Conservation (phyloP, 2,113 vertebrate genomes). For the Centrocercus urophasianus region DNA sequence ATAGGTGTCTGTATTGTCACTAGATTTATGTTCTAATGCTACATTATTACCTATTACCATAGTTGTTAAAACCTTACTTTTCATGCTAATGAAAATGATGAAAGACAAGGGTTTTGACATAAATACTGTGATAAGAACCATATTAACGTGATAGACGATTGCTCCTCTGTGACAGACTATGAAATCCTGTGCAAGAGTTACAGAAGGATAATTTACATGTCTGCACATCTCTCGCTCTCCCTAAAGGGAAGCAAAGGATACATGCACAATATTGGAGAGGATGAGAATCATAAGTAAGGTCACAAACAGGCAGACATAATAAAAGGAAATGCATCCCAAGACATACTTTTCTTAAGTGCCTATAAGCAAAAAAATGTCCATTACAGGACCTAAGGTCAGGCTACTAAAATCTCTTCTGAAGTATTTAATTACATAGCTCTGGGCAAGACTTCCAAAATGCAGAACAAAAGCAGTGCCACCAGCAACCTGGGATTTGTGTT, state of each 20-base stretch:
- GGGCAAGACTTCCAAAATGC: neutral
- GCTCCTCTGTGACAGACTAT: slow-evolving; percentile 68
- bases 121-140: slow-evolving; percentile 67
- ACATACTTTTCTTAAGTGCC: neutral
- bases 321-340: neutral
- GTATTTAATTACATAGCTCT: neutral
- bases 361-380: neutral
- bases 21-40: slow-evolving; percentile 61
- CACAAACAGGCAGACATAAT: neutral
- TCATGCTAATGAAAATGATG: slow-evolving; percentile 70
- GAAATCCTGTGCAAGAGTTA: slow-evolving; percentile 56
- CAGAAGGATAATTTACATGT: slow-evolving; percentile 49
- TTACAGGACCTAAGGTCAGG: neutral
- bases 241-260: neutral
- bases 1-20: slow-evolving; percentile 17
- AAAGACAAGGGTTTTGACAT: slow-evolving; percentile 62
- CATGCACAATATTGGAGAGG: neutral
- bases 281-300: neutral
- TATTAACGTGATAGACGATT: slow-evolving; percentile 68
- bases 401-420: neutral
- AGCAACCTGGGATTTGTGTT: neutral
- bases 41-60: slow-evolving; percentile 60
- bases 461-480: neutral
- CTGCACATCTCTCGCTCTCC: slow-evolving; percentile 7
- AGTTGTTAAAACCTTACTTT: slow-evolving; percentile 71